Base-by-base conservation (phyloP, 64 coral and sea anemone genomes). In the Porites australiensis region DNA sequence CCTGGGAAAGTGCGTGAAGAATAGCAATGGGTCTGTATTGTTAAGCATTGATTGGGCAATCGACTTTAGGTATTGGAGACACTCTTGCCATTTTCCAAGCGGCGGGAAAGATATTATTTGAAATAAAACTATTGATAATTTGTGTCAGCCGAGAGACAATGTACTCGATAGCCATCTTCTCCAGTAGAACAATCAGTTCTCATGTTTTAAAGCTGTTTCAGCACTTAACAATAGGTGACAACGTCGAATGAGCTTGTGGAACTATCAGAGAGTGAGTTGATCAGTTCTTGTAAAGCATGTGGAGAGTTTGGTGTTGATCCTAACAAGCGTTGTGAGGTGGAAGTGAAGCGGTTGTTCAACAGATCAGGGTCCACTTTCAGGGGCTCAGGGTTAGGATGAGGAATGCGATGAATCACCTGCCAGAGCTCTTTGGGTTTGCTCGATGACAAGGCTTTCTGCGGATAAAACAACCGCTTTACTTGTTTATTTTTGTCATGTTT, bases 351-450 rank as follows among this genome's bases (percentile, higher is more conserved):
- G 0, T 53, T 79, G 37, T 79, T 79, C 4, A 79, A 49, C 27
- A 3, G 11, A 52, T 79, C 37, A 4, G 14, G 4, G 3, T 79
- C 77, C 5, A 54, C 0, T 27, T 16, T 4, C 6, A 79, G 46
- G 9, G 77, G 50, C 14, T 79, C 46, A 6, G 77, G 77, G 4
- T 3, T 9, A 8, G 4, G 77, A 60, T 79, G 3, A 11, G 53
- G 77, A 15, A 79, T 79, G 6, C 77, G 77, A 60, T 79, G 14
- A 79, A 79, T 79, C 16, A 22, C 37, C 11, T 16, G 0, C 77
- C 77, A 79, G 14, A 79, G 4, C 50, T 79, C 77, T 79, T 79
- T 79, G 8, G 77, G 50, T 15, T 15, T 79, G 47, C 4, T 60
- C 12, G 77, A 79, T 7, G 77, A 79, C 48, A 79, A 60, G 50